Conservation (phyloP, 2,888 invertebrate species). For the Mimumesa dahlbomi region DNA sequence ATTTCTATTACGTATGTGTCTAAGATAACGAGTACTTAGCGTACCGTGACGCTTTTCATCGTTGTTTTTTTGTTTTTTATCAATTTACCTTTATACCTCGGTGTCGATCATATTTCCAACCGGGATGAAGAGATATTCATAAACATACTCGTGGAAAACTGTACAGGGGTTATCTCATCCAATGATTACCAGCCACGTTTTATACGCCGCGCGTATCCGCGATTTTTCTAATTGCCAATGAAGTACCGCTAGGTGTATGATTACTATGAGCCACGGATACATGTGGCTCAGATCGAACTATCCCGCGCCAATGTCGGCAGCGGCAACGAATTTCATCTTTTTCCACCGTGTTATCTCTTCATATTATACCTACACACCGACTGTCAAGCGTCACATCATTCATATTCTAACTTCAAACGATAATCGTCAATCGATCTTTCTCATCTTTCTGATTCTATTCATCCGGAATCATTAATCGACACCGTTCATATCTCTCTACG, state of each 20-base stretch:
- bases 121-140: neutral
- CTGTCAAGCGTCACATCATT: constrained; percentile 47
- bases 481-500: neutral
- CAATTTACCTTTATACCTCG: too few relatives aligned
- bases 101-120: constrained; percentile 6
- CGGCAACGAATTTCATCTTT: constrained; percentile 51
- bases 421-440: constrained; percentile 45
- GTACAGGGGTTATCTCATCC: constrained; percentile 26
- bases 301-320: constrained; percentile 41
- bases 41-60: too few relatives aligned
- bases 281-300: constrained; percentile 40
- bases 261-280: constrained; percentile 39
- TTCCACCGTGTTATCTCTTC: constrained; percentile 33
- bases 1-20: too few relatives aligned
- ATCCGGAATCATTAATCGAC: constrained; percentile 6
- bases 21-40: too few relatives aligned
- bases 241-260: constrained; percentile 50
- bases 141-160: constrained; percentile 24
- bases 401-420: constrained; percentile 59
- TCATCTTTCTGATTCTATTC: constrained; percentile 23
- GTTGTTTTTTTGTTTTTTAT: too few relatives aligned
- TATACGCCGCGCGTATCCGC: constrained; percentile 24
- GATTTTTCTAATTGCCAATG: constrained; percentile 46
- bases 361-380: too few relatives aligned
- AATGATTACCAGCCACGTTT: constrained; percentile 41